Conservation (phyloP, 2,888 invertebrate species). For the Macropis europaea region DNA sequence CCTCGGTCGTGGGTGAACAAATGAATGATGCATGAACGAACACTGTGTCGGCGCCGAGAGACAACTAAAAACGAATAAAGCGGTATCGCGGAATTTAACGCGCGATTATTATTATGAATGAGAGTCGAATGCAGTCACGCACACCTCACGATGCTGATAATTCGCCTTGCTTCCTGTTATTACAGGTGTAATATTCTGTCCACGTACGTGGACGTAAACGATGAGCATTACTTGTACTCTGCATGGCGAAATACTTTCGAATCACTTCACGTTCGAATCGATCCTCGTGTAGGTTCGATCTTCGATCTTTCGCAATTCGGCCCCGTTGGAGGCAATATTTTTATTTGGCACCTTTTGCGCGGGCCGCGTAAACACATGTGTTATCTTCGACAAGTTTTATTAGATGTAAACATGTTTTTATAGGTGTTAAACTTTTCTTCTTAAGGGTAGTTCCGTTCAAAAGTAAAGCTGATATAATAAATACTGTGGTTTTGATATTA, state of each 20-base stretch:
- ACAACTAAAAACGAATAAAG: conserved; percentile 5
- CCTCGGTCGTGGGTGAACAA: background rate
- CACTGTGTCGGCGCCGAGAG: background rate
- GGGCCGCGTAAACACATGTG: background rate
- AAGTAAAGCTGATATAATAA: too few species aligned
- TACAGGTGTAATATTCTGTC: conserved; percentile 5
- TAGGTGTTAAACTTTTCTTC: too few species aligned
- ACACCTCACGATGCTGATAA: conserved; percentile 5
- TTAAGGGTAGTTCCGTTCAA: too few species aligned
- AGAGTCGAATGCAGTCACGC: conserved; percentile 11
- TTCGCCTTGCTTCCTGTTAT: conserved; percentile 26
- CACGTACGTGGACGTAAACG: background rate
- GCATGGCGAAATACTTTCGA: background rate
- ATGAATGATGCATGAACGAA: conserved; percentile 22
- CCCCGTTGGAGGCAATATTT: too few species aligned
- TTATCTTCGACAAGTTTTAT: too few species aligned
- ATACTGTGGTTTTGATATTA: too few species aligned
- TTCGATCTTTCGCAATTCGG: background rate
- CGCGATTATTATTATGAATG: conserved; percentile 26
- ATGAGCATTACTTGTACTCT: background rate
- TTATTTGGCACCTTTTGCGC: too few species aligned
- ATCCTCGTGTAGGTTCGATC: background rate
- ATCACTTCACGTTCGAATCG: background rate
- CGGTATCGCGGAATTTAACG: conserved; percentile 3
- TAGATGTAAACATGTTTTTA: too few species aligned